These are phyloP conservation scores for Clarias laeviceps DNA, from an alignment of 2,797 vertebrate genomes.

Conservation along the genomic window DNA sequence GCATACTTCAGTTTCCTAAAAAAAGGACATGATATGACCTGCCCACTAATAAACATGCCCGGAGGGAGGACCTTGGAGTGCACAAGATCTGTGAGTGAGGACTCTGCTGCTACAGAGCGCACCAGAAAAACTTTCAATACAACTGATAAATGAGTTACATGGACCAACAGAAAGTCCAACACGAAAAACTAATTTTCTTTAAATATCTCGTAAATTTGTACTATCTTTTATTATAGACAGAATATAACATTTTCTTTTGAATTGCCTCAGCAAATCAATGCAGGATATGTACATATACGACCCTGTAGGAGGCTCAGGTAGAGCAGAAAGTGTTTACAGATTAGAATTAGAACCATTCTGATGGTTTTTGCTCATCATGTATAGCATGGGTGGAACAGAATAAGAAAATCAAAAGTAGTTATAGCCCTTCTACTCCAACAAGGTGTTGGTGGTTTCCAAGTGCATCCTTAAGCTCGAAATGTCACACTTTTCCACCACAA, in stretches of 20 bases:
- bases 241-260: not conserved
- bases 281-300: not conserved
- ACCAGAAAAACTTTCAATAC: not conserved
- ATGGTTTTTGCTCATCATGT: not conserved
- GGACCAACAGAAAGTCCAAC: not conserved
- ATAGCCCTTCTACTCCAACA: not conserved
- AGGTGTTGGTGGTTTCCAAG: not conserved
- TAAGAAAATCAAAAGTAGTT: not conserved
- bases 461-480: not conserved
- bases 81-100: not conserved
- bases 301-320: slow-evolving; percentile 6
- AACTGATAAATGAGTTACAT: not conserved
- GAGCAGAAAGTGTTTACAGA: not conserved
- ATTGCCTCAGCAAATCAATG: not conserved
- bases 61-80: not conserved
- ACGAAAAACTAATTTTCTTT: not conserved
- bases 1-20: not conserved
- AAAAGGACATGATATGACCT: not conserved
- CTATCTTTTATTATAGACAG: not conserved
- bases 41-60: not conserved
- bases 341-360: not conserved
- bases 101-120: too few species aligned
- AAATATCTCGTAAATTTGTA: not conserved
- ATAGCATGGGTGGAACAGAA: not conserved
- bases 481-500: not conserved